Evolutionary conservation across 2,888 invertebrate genomes (phyloP), one percentile per base, ranked within the genome.

Genomic region (Terebella lapidaria): DNA sequence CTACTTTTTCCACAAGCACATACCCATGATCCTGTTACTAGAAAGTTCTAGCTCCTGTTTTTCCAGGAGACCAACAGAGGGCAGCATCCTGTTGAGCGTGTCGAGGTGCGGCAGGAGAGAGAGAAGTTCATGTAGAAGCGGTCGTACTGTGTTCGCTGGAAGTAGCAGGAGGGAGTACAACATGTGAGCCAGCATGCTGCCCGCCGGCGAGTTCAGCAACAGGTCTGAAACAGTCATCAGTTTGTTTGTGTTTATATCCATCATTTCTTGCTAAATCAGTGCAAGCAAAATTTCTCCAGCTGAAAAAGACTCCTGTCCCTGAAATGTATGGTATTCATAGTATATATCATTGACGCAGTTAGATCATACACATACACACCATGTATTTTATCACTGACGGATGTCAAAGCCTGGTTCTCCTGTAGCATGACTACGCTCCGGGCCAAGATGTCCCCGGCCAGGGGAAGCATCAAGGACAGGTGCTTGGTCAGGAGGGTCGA

Each of bases 111-210:
- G 76, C 45, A 80, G 72, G 27, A 81, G 67, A 18, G 74, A 66
- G 10, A 81, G 71, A 29, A 82, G 72, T 49, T 79, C 74, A 57
- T 74, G 78, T 2, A 82, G 70, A 20, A 83, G 69, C 1, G 79
- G 78, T 3, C 71, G 66, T 47, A 77, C 72, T 26, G 75, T 72
- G 28, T 69, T 63, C n/a, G 83, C 80, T 1, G 85, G 84, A 64
- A 86, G 78, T 59, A 86, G 74, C 22, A 86, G 75, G 65, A 86
- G 74, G 0, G 86, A 83, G 71, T 84, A 84, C 5, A 86, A 68
- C 25, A 86, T 79, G 71, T 85, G 84, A 27, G 84, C 83, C 63
- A 86, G 71, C 83, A 86, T 85, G 4, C 84, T 81, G 0, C 86
- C 86, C 3, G 84, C 83, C 10, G 85, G 81, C 0, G 86, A 86